Evolutionary conservation across 2,113 vertebrate species (phyloP).

Genomic region (Oophaga pumilio): DNA sequence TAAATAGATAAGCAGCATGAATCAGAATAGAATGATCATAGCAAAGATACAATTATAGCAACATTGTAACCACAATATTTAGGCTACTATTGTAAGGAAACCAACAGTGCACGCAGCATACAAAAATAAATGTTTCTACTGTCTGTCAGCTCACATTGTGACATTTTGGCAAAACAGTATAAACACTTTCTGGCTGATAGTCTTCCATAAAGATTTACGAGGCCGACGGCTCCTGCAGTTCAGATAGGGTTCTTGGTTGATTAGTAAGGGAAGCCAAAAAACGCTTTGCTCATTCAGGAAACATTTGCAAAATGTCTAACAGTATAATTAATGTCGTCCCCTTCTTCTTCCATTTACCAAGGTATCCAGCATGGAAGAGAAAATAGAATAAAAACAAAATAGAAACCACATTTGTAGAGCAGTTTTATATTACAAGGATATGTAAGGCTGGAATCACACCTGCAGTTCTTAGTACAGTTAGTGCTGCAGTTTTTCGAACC

Average conservation of each 20-base stretch:
- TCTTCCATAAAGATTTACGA: conserved; percentile 50
- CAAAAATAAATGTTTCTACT: conserved; percentile 35
- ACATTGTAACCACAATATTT: neutral
- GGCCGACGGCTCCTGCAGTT: conserved; percentile 51
- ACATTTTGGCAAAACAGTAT: conserved; percentile 39
- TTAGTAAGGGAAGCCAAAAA: conserved; percentile 32
- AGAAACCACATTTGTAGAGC: neutral
- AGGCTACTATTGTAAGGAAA: neutral
- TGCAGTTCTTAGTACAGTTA: neutral
- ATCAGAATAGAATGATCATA: neutral
- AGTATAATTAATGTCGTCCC: conserved; percentile 7
- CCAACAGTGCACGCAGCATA: neutral
- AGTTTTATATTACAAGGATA: neutral
- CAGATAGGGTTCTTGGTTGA: conserved; percentile 42
- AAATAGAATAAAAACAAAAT: neutral
- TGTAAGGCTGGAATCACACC: neutral
- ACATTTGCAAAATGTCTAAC: conserved; percentile 26
- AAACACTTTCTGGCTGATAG: conserved; percentile 49
- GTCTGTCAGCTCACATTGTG: conserved; percentile 23
- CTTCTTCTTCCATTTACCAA: conserved; percentile 6
- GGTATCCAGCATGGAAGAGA: neutral
- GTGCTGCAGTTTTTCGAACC: too few relatives aligned
- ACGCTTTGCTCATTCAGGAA: conserved; percentile 36
- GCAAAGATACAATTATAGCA: neutral
- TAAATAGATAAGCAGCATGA: neutral